Conservation (phyloP, 1,140 invertebrate species). For the Drusus annulatus region DNA sequence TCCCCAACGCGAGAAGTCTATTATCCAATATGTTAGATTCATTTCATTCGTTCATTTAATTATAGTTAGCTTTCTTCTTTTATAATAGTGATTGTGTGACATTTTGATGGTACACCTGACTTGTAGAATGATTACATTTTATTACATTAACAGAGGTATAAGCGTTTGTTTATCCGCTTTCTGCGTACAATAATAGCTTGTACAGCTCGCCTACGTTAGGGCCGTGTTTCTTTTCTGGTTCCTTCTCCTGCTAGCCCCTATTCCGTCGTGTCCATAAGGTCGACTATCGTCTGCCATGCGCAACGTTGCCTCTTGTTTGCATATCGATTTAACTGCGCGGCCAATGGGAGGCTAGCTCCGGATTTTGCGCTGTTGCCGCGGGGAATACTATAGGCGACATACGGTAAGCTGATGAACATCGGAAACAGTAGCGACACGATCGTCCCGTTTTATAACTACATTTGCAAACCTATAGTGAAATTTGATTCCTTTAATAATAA, state of each 20-base stretch:
- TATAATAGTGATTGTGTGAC: constrained; percentile 27
- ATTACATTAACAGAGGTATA: constrained; percentile 34
- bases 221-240: constrained; percentile 47
- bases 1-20: background rate
- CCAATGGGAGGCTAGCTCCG: constrained; percentile 66
- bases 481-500: too few relatives aligned
- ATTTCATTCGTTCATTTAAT: background rate
- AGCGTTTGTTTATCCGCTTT: constrained; percentile 48
- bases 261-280: constrained; percentile 47
- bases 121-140: constrained; percentile 37
- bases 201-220: constrained; percentile 39
- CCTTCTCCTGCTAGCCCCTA: constrained; percentile 43
- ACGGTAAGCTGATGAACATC: background rate
- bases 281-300: constrained; percentile 42
- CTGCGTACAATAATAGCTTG: constrained; percentile 32
- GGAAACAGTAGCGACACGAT: background rate
- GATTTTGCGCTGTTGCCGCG: constrained; percentile 66
- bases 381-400: constrained; percentile 3
- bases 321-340: constrained; percentile 70
- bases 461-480: too few relatives aligned
- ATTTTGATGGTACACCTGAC: constrained; percentile 31
- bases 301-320: constrained; percentile 64
- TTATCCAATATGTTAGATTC: constrained; percentile 16
- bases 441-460: background rate
- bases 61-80: too few relatives aligned